Evolutionary conservation across 2,888 invertebrate species (phyloP), one percentile per base, ranked within the genome.

Genomic region (Galerucella nymphaeae): DNA sequence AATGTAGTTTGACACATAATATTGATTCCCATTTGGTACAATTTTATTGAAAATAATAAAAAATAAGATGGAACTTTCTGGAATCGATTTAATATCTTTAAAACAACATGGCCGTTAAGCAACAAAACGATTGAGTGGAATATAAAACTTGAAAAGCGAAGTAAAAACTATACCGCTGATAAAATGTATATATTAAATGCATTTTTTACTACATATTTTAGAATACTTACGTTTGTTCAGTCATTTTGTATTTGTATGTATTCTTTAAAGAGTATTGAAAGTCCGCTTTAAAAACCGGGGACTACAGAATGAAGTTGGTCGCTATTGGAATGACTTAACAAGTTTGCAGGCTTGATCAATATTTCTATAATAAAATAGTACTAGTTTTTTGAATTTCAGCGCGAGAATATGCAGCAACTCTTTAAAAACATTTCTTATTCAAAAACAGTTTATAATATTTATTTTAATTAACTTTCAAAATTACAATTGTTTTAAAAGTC

Each of bases 101-200:
- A 70, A 74, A 80, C 83, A 84, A 83, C 83, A 84, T 84, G 84
- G 84, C 84, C 83, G 83, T 68, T 73, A 67, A 68, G 59, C 57
- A 73, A 73, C 61, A 53, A 55, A 64, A 69, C 50, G 41, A 41
- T 70, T 30, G 55, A 20, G 11, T 30, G 62, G 1, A 64, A 50
- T 66, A 62, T 67, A 48, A 16, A 45, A 41, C 20, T 50, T 62
- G 16, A 38, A 41, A 42, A n/a, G 30, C 30, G 65, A 41, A 50
- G 20, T 65, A 45, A 11, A 11, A 11, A 18, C 23, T 50, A 50
- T 16, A 38, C 30, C 18, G 16, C 42, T 50, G 9, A 41, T 57
- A 18, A 14, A 41, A 20, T 23, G 13, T 4, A n/a, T 65, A 50
- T 48, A 41, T 11, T 9, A 23, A 57, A 6, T 11, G 6, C 6